Base-by-base conservation (phyloP, 2,113 vertebrate genomes). In the Labeo catla region DNA sequence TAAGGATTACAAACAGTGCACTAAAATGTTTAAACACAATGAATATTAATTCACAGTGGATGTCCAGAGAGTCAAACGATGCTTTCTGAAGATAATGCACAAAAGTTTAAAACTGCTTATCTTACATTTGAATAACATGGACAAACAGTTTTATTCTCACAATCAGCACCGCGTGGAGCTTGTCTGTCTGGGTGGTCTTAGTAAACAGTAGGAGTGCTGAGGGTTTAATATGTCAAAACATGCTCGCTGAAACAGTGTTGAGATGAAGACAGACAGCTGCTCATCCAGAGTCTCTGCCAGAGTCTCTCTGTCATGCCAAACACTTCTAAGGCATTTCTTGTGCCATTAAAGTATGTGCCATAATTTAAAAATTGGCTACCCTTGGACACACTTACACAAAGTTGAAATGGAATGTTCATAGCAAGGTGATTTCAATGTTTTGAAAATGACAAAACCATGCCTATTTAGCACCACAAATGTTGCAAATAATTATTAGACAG, bases 211-310 rank as follows among this genome's bases (percentile, higher is more conserved):
- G 81, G 65, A 76, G 54, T 89, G 86, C 88, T 86, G 91, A 77
- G 87, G 90, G 87, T 84, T 84, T 88, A 87, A 86, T 88, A 84
- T 92, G 86, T 45, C 84, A 83, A 65, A 88, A 88, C 87, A 88
- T 36, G 66, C 52, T 80, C 6, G 65, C 36, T 10, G 23, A 72
- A 79, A 50, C 34, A 68, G 36, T 70, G 36, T n/a, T 76, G 78
- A 61, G 47, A 82, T 59, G 85, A 86, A 86, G 39, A 80, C 36
- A 80, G 50, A 52, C 77, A 68, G 77, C 85, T 80, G 77, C 59
- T 86, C 28, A 80, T 61, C 15, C 7, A 54, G 11, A n/a, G 19
- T 39, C 23, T 91, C 50, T 88, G 85, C 86, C 82, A 90, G 89
- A 90, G 87, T 65, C 23, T 65, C 36, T 72, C 19, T n/a, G 84